Evolutionary conservation across 2,797 vertebrate species (phyloP).

Genomic region (Sebastes goodei): DNA sequence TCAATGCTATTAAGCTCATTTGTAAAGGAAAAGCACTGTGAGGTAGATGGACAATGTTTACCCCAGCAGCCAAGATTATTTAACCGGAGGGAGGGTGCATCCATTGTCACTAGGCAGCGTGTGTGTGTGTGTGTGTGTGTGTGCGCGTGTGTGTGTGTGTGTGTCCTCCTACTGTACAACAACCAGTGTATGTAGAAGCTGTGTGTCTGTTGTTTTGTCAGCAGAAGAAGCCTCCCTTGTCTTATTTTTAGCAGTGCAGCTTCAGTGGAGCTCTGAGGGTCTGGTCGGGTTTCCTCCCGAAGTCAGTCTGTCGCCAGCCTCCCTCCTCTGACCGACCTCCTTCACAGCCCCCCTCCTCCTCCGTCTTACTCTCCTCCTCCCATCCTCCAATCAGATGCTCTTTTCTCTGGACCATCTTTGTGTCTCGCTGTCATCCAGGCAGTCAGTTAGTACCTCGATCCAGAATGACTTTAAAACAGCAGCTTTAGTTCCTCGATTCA

Average conservation of each 20-base stretch:
- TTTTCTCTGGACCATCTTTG: neutral
- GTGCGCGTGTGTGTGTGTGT: neutral
- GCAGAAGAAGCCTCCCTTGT: conserved; percentile 77
- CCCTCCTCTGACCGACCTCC: conserved; percentile 36
- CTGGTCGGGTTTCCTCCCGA: conserved; percentile 81
- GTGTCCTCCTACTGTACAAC: conserved; percentile 47
- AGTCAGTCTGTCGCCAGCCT: conserved; percentile 81
- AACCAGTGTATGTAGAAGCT: conserved; percentile 53
- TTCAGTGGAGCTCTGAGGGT: conserved; percentile 72
- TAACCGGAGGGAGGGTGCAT: conserved; percentile 58
- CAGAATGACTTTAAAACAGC: neutral
- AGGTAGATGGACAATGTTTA: conserved; percentile 52
- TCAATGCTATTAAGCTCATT: conserved; percentile 62
- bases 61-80: conserved; percentile 43
- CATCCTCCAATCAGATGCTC: neutral
- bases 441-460: neutral
- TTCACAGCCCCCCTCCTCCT: conserved; percentile 16
- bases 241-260: conserved; percentile 81
- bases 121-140: conserved; percentile 32
- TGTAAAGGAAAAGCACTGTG: conserved; percentile 69
- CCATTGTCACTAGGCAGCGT: conserved; percentile 57
- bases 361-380: conserved; percentile 10
- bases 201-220: conserved; percentile 74
- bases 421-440: neutral
- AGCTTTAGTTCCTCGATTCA: neutral